Evolutionary conservation across 2,113 vertebrate genomes (phyloP).

Genomic region (Myxocyprinus asiaticus): DNA sequence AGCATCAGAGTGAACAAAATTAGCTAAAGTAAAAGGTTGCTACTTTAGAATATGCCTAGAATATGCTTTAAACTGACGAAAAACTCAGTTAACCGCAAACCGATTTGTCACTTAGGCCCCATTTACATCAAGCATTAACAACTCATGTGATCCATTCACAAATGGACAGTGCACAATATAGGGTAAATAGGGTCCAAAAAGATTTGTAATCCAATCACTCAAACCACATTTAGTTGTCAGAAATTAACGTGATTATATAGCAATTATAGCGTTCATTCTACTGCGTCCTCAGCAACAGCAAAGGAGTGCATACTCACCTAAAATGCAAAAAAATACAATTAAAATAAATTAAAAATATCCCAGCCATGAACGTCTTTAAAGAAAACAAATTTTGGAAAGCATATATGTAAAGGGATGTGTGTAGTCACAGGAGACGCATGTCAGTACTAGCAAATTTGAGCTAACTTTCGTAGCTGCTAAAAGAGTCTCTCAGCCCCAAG

Average conservation of each 20-base stretch:
- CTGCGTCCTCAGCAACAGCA: not conserved
- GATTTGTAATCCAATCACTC: not conserved
- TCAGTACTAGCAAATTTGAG: no score
- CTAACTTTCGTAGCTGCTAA: no score
- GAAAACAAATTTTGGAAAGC: no score
- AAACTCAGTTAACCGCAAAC: not conserved
- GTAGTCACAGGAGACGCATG: no score
- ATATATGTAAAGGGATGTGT: no score
- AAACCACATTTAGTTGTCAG: not conserved
- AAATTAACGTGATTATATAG: not conserved
- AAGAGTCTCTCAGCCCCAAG: no score
- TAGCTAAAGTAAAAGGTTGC: not conserved
- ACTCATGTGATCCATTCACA: not conserved
- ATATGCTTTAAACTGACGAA: not conserved
- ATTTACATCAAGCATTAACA: not conserved
- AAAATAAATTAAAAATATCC: no score
- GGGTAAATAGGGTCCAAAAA: not conserved
- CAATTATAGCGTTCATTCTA: not conserved
- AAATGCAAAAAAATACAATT: no score
- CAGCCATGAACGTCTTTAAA: no score
- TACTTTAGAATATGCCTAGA: not conserved
- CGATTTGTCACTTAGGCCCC: not conserved
- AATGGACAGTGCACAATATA: not conserved
- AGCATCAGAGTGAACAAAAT: not conserved
- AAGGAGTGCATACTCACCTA: no score